Conservation (phyloP, 2,888 invertebrate genomes). For the Tiliacea aurago region DNA sequence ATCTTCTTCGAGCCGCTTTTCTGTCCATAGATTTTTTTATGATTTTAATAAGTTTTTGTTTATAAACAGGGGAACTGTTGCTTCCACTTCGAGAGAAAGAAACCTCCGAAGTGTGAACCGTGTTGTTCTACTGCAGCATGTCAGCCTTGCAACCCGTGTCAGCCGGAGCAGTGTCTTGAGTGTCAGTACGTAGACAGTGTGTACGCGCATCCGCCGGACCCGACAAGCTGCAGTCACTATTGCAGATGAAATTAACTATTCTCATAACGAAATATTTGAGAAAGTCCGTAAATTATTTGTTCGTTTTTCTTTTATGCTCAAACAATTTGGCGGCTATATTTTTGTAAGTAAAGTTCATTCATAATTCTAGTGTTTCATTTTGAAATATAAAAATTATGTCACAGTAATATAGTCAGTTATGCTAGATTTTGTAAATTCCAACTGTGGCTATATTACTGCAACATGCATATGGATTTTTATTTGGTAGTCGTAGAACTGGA, state of each 20-base stretch:
- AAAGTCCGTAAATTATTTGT: conserved; percentile 56
- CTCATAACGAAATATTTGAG: conserved; percentile 34
- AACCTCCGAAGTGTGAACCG: conserved; percentile 57
- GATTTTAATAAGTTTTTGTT: conserved; percentile 61
- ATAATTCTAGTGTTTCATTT: conserved; percentile 33
- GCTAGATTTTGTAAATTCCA: conserved; percentile 7
- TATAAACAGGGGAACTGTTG: conserved; percentile 82
- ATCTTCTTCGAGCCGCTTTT: conserved; percentile 28
- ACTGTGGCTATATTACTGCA: conserved; percentile 9
- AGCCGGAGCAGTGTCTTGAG: conserved; percentile 33
- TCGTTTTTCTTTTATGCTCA: conserved; percentile 58
- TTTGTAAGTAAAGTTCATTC: conserved; percentile 63
- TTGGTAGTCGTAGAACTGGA: not conserved
- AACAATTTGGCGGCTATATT: conserved; percentile 78
- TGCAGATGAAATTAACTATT: conserved; percentile 46
- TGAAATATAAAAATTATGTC: conserved; percentile 1
- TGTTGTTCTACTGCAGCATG: conserved; percentile 40
- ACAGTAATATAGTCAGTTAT: conserved; percentile 12
- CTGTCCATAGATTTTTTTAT: conserved; percentile 28
- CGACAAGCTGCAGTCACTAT: conserved; percentile 71
- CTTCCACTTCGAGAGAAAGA: conserved; percentile 80
- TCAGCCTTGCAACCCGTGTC: conserved; percentile 42
- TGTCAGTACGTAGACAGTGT: conserved; percentile 73
- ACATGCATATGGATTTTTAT: conserved; percentile 14
- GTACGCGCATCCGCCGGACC: conserved; percentile 60